A percentile compares a stretch with the other conserved stretches of the same genome.
These are phyloP conservation scores for Cetoscarus ocellatus DNA, from an alignment of 2,797 vertebrate species.

Conservation along the genomic window DNA sequence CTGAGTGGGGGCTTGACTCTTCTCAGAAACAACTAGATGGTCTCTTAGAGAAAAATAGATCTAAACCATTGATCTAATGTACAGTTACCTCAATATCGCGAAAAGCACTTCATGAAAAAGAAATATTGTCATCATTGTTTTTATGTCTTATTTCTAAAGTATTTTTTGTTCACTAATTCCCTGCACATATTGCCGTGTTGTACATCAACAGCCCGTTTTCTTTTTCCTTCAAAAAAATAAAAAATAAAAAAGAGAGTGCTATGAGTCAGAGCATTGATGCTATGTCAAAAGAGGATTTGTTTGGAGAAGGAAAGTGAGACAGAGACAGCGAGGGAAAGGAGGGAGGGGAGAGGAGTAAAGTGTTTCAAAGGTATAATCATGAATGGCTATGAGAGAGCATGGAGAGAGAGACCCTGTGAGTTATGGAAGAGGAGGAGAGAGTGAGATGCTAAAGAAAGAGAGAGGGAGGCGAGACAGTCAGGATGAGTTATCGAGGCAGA, in stretches of 20 bases:
- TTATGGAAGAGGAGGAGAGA: slow-evolving; percentile 58
- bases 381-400: slow-evolving; percentile 44
- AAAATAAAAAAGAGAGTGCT: slow-evolving; percentile 9
- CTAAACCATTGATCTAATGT: no score
- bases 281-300: slow-evolving; percentile 35
- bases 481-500: slow-evolving; percentile 68
- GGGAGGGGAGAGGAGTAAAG: slow-evolving; percentile 22
- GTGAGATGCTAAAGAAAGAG: slow-evolving; percentile 33
- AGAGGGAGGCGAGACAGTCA: slow-evolving; percentile 45
- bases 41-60: no score
- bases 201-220: no score
- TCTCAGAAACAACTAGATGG: no score
- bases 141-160: no score
- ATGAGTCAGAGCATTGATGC: slow-evolving; percentile 41
- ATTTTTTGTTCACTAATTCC: no score
- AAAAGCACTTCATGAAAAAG: no score
- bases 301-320: slow-evolving; percentile 22
- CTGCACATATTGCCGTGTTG: no score
- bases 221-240: not conserved
- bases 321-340: not conserved
- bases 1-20: no score
- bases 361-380: slow-evolving; percentile 46
- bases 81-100: no score
- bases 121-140: no score
- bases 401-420: slow-evolving; percentile 50